These are phyloP conservation scores for Penaeus japonicus DNA, from an alignment of 1,140 invertebrate genomes.

Conservation along the genomic window DNA sequence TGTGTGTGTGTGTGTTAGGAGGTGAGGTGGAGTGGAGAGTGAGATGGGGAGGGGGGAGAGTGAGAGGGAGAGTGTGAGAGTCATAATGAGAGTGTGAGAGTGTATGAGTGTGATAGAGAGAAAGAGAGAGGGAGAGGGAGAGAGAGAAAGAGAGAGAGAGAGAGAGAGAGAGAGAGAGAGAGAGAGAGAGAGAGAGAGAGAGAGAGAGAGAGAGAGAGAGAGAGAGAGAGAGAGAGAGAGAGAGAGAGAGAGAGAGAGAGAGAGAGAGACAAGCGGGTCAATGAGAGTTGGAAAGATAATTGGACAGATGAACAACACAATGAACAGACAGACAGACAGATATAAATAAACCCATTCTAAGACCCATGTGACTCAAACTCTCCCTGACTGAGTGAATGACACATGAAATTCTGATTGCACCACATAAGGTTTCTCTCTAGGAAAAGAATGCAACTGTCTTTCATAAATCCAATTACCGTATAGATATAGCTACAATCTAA, in stretches of 20 bases:
- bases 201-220: background rate
- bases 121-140: no score
- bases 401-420: no score
- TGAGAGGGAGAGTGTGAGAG: background rate
- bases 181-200: background rate
- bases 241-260: background rate
- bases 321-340: constrained; percentile 3
- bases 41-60: background rate
- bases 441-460: no score
- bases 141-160: background rate
- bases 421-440: no score
- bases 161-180: background rate
- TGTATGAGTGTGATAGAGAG: background rate
- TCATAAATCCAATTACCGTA: no score
- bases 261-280: background rate
- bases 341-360: background rate
- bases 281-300: background rate
- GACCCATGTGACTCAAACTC: no score
- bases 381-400: no score
- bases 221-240: background rate
- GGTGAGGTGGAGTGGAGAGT: background rate
- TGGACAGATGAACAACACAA: background rate
- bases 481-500: no score
- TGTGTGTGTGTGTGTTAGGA: background rate
- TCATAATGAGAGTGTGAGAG: background rate